A percentile compares a stretch with the other conserved stretches of the same genome.
phyloP scores from a whole-genome alignment of 1,140 invertebrate genomes.

The Trichomalopsis sarcophagae region DNA sequence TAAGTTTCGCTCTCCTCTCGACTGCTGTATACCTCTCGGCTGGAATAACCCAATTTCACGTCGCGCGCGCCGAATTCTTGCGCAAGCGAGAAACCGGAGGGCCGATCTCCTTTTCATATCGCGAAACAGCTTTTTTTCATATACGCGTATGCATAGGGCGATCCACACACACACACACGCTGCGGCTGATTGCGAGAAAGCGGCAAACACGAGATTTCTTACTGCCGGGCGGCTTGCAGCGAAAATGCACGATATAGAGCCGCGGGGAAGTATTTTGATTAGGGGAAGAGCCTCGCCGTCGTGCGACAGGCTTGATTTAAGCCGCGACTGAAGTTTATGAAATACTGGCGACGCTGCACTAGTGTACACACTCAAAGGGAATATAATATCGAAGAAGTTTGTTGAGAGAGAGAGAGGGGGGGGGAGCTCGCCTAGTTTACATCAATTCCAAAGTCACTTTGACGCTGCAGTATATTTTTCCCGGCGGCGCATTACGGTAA shows the following conservation, averaged over 20 bases:
- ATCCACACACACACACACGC: too few species aligned
- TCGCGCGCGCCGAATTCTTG: neutral
- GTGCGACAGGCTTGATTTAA: conserved; percentile 32
- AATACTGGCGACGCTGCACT: conserved; percentile 4
- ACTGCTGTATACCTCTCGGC: neutral
- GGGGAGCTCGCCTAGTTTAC: conserved; percentile 20
- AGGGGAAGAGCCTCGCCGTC: neutral
- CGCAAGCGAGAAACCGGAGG: too few species aligned
- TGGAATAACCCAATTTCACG: conserved; percentile 1
- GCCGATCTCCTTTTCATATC: neutral
- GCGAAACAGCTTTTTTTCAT: neutral
- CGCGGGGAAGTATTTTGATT: conserved; percentile 36
- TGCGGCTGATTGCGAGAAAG: neutral
- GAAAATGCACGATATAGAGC: neutral
- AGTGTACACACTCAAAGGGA: conserved; percentile 25
- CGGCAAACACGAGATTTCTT: conserved; percentile 4
- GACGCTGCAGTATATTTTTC: conserved; percentile 23
- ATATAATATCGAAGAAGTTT: conserved; percentile 35
- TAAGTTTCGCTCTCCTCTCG: neutral
- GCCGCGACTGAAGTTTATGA: conserved; percentile 37
- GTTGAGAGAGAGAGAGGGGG: neutral
- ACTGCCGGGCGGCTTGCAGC: neutral
- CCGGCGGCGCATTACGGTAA: conserved; percentile 15
- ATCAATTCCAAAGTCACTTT: conserved; percentile 44
- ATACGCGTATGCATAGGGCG: neutral